Conservation (phyloP, 1,140 invertebrate species). For the Calliopsis andreniformis region DNA sequence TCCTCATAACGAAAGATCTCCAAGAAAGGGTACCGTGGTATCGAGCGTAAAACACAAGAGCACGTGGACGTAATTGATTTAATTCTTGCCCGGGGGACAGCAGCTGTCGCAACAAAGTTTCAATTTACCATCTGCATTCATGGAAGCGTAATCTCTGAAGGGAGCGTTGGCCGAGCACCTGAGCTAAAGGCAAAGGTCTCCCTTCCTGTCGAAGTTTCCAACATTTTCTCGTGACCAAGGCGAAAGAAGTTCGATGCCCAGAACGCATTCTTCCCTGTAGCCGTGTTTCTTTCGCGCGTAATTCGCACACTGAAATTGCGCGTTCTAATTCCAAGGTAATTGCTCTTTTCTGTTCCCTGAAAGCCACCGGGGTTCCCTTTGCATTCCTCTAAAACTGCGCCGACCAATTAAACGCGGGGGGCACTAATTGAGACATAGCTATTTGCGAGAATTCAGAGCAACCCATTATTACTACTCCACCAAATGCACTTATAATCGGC, state of each 20-base stretch:
- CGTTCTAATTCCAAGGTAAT: slow-evolving; percentile 76
- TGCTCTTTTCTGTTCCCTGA: slow-evolving; percentile 69
- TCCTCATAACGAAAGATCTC: not conserved
- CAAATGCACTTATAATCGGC: slow-evolving; percentile 76
- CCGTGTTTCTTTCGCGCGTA: slow-evolving; percentile 68
- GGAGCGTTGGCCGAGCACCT: slow-evolving; percentile 15
- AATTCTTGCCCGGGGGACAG: slow-evolving; percentile 31
- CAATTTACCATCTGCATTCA: slow-evolving; percentile 47
- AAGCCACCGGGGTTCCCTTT: slow-evolving; percentile 47
- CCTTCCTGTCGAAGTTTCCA: slow-evolving; percentile 31
- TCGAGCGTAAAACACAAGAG: slow-evolving; percentile 10
- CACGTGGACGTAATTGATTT: slow-evolving; percentile 44
- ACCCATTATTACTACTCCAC: slow-evolving; percentile 64
- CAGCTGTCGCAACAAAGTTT: slow-evolving; percentile 43
- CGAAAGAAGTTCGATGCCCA: not conserved
- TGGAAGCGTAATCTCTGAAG: slow-evolving; percentile 9
- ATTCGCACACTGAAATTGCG: slow-evolving; percentile 70
- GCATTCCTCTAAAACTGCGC: slow-evolving; percentile 70
- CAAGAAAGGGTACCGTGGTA: not conserved
- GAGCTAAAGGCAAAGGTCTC: not conserved
- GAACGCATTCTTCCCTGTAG: slow-evolving; percentile 57
- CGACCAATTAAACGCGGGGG: slow-evolving; percentile 73
- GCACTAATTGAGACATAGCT: slow-evolving; percentile 79
- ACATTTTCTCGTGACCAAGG: slow-evolving; percentile 18
- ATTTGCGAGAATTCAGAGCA: slow-evolving; percentile 69